These are phyloP conservation scores for Elephantulus edwardii DNA, from an alignment of 2,113 vertebrate genomes.

Conservation along the genomic window DNA sequence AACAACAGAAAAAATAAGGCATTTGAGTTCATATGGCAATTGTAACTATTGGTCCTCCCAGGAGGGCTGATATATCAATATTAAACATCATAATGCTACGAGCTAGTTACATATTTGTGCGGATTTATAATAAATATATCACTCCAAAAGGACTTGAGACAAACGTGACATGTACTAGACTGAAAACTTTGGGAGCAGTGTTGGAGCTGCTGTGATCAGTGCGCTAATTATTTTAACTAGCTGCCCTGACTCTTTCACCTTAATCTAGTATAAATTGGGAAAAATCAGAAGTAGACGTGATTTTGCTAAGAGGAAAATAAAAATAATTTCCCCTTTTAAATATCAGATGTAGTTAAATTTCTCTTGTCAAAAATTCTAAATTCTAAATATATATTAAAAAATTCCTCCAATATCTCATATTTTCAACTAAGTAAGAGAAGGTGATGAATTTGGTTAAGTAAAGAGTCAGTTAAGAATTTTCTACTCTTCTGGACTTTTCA, in stretches of 20 bases:
- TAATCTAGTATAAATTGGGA: neutral
- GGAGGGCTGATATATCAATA: neutral
- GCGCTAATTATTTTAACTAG: neutral
- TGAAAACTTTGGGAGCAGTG: neutral
- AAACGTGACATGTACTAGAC: neutral
- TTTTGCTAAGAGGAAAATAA: neutral
- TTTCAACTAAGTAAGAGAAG: conserved; percentile 18
- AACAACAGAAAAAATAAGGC: neutral
- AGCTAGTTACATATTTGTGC: neutral
- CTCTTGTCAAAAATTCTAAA: neutral
- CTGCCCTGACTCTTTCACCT: neutral
- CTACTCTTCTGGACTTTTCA: neutral
- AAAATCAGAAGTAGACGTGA: neutral
- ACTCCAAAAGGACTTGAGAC: neutral
- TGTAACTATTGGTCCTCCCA: neutral
- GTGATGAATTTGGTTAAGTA: neutral
- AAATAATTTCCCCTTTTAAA: neutral
- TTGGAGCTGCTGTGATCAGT: neutral
- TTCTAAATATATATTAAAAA: neutral
- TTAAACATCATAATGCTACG: neutral
- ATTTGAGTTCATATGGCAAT: neutral
- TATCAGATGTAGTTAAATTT: neutral
- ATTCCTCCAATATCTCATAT: neutral
- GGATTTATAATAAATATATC: neutral
- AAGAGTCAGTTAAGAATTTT: neutral